These are phyloP conservation scores for Elgonia sp. DNA, from an alignment of 2,888 invertebrate species.

Conservation along the genomic window DNA sequence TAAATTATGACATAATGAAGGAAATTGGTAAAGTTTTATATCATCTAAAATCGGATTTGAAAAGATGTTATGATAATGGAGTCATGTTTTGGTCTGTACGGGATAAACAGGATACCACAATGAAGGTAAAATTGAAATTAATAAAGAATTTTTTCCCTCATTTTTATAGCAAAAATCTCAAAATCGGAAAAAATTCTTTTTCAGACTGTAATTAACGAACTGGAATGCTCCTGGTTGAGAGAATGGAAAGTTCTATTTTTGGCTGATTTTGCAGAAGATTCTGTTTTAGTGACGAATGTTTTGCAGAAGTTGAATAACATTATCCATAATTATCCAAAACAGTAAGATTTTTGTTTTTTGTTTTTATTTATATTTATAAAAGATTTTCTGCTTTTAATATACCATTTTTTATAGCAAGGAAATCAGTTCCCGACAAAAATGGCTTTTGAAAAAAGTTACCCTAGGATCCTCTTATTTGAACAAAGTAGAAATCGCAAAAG, in stretches of 20 bases:
- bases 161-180: neutral
- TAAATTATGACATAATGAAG: slow-evolving; percentile 83
- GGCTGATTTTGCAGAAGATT: slow-evolving; percentile 88
- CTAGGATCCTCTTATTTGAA: slow-evolving; percentile 85
- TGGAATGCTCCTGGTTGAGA: slow-evolving; percentile 90
- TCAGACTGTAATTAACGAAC: slow-evolving; percentile 89
- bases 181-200: slow-evolving; percentile 38
- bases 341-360: slow-evolving; percentile 69
- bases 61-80: slow-evolving; percentile 81
- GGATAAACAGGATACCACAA: slow-evolving; percentile 82
- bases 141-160: neutral
- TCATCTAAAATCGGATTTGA: slow-evolving; percentile 82
- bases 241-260: slow-evolving; percentile 90
- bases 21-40: slow-evolving; percentile 83
- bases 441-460: slow-evolving; percentile 87
- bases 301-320: slow-evolving; percentile 87
- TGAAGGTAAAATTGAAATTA: slow-evolving; percentile 81
- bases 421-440: slow-evolving; percentile 83
- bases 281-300: slow-evolving; percentile 86
- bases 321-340: slow-evolving; percentile 84
- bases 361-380: neutral
- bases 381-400: neutral
- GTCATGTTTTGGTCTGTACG: slow-evolving; percentile 85
- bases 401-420: slow-evolving; percentile 68
- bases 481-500: slow-evolving; percentile 86